Evolutionary conservation across 2,888 invertebrate genomes (phyloP), one percentile per base, ranked within the genome.

Genomic region (Enchytraeus crypticus): DNA sequence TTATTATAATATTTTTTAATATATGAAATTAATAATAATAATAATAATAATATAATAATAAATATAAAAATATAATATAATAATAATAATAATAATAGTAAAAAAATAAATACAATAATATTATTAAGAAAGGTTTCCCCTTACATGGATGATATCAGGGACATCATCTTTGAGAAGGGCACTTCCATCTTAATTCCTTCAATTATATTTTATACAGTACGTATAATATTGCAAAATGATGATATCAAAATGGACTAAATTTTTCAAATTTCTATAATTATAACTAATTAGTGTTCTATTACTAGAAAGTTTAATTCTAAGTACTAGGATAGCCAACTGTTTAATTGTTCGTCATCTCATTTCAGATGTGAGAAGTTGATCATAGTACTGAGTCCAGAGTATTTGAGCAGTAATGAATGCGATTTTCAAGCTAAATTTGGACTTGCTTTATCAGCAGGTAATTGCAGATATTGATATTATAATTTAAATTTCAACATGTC

Each of bases 361-460:
- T 27, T 29, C 70, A 76, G 91, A 32, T 92, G 92, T 75, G 85
- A 85, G 66, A 84, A 87, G 71, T 83, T 92, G 68, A 85, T 92
- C 62, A 85, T 89, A 0, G 84, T 93, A 60, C 81, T 89, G 67
- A 89, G 92, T 0, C 85, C 87, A 0, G 85, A 85, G 63, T 90
- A 91, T 78, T 79, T 89, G 2, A 79, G 83, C 68, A 89, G 89
- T 74, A 80, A 85, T 0, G 87, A 85, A 23, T 89, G 89, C 73
- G 84, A 84, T 58, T 92, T 88, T 79, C 87, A 88, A 71, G 83
- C 87, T 18, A 87, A 86, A 66, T 89, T 87, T 75, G 89, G 90
- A 18, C 88, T 89, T 75, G 87, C 88, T 5, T 79, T 88, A 49
- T 87, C 87, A 70, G 88, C 92, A 70, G 87, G 76, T 74, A 64